These are phyloP conservation scores for Drosophila quinaria DNA, from an alignment of 2,888 invertebrate species.

Conservation along the genomic window DNA sequence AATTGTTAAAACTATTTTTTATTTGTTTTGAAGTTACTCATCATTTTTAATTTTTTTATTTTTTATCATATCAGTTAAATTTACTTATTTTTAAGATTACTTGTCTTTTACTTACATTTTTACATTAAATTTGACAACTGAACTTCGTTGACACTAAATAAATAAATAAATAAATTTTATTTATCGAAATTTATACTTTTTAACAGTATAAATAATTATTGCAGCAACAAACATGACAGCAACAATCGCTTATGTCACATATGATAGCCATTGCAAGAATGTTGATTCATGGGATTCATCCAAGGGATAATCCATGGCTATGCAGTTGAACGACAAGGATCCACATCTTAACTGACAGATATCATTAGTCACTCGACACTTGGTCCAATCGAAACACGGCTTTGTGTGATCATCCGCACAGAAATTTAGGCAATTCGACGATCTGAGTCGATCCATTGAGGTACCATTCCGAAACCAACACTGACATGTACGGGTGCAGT, in stretches of 20 bases:
- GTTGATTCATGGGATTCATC: background rate
- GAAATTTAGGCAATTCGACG: constrained; percentile 22
- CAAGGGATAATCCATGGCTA: background rate
- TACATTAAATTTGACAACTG: too few relatives aligned
- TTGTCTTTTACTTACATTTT: too few relatives aligned
- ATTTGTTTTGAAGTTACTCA: background rate
- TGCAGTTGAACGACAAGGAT: constrained; percentile 12
- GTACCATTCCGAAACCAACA: constrained; percentile 38
- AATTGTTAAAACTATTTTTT: background rate
- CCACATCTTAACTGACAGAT: constrained; percentile 27
- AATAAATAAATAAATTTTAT: too few relatives aligned
- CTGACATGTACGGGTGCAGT: constrained; percentile 26
- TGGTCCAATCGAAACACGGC: constrained; percentile 43
- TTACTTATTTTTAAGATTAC: background rate
- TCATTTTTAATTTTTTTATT: too few relatives aligned
- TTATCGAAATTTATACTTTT: background rate
- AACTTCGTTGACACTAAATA: background rate
- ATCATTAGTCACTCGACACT: background rate
- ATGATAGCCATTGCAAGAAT: background rate
- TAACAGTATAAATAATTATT: background rate
- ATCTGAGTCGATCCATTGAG: constrained; percentile 3
- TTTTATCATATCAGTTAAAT: too few relatives aligned
- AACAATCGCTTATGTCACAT: background rate
- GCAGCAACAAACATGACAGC: background rate
- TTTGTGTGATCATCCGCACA: constrained; percentile 31